Evolutionary conservation across 2,888 invertebrate species (phyloP).

Genomic region (Ichneumon xanthorius): DNA sequence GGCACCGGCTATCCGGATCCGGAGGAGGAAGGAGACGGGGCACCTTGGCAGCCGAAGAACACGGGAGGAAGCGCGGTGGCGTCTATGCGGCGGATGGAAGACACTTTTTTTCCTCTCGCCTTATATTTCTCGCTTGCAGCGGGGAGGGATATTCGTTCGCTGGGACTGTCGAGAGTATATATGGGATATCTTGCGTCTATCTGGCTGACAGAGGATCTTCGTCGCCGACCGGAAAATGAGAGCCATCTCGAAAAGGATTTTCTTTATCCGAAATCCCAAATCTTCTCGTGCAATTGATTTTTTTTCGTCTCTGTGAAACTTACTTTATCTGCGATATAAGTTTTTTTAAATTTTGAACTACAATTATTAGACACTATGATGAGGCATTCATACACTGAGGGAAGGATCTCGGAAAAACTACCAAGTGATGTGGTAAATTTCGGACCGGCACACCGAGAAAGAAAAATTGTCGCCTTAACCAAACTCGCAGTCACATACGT

Average conservation of each 20-base stretch:
- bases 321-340: not conserved
- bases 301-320: not conserved
- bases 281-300: not conserved
- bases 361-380: not conserved
- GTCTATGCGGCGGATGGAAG: conserved; percentile 41
- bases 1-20: conserved; percentile 31
- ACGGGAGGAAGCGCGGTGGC: conserved; percentile 47
- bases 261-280: not conserved
- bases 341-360: not conserved
- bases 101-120: conserved; percentile 20
- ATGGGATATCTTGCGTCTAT: conserved; percentile 36
- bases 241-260: conserved; percentile 31
- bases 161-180: conserved; percentile 22
- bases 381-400: not conserved
- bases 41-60: conserved; percentile 32
- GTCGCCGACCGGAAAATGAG: conserved; percentile 39
- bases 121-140: conserved; percentile 20
- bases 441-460: too few relatives aligned
- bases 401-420: too few relatives aligned
- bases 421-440: too few relatives aligned
- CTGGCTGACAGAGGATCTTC: conserved; percentile 41
- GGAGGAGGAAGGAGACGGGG: conserved; percentile 15
- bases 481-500: too few relatives aligned
- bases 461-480: too few relatives aligned
- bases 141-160: conserved; percentile 18